phyloP scores from a whole-genome alignment of 2,797 vertebrate genomes.

The Poeciliopsis turneri region DNA sequence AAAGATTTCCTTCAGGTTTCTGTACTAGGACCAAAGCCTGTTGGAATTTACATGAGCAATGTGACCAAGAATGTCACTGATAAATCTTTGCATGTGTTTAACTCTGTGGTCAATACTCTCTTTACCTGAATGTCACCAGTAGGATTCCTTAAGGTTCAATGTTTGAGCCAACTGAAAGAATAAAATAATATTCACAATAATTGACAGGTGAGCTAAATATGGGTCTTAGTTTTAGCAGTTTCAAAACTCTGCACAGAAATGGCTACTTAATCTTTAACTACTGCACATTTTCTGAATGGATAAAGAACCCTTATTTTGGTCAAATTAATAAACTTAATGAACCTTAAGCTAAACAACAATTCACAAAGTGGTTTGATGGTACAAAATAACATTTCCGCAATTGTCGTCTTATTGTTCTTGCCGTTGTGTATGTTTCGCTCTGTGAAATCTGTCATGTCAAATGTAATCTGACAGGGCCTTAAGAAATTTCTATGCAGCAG shows the following conservation, averaged over 20 bases:
- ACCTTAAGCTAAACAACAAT: background rate
- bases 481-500: conserved; percentile 35
- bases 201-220: background rate
- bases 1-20: background rate
- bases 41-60: background rate
- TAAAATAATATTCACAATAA: background rate
- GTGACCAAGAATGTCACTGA: background rate
- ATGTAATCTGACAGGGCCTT: conserved; percentile 52
- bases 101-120: background rate
- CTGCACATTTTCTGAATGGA: background rate
- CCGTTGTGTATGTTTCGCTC: background rate
- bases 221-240: background rate
- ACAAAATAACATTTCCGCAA: background rate
- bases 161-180: background rate
- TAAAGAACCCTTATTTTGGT: background rate
- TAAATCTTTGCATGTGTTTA: background rate
- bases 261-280: background rate
- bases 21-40: background rate
- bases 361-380: background rate
- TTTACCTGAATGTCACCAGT: background rate
- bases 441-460: conserved; percentile 42
- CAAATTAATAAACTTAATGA: background rate
- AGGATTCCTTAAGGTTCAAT: background rate
- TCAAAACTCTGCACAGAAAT: background rate
- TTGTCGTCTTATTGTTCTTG: background rate